These are phyloP conservation scores for Enteromius paludinosus DNA, from an alignment of 2,797 vertebrate species.

Conservation along the genomic window DNA sequence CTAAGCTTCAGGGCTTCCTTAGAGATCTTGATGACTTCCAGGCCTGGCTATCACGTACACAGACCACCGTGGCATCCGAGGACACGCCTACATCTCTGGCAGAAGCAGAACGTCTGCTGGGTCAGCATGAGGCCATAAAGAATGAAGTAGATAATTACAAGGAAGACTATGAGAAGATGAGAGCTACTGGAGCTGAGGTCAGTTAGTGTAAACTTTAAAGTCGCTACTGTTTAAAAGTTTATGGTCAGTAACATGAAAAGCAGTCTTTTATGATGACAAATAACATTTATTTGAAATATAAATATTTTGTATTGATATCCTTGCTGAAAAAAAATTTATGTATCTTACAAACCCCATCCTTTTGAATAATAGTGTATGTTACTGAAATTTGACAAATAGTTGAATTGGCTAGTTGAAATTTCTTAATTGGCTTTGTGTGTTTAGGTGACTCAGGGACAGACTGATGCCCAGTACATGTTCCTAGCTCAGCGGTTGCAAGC, in stretches of 20 bases:
- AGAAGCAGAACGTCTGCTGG: conserved; percentile 87
- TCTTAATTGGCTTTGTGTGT: conserved; percentile 13
- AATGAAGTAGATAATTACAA: conserved; percentile 92
- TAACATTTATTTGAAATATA: not conserved
- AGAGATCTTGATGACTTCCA: conserved; percentile 92
- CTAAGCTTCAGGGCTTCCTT: conserved; percentile 92
- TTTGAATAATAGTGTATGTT: not conserved
- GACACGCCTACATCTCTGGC: conserved; percentile 88
- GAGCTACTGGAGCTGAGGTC: conserved; percentile 88
- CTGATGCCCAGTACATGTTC: conserved; percentile 89
- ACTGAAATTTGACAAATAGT: not conserved
- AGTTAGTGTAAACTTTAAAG: not conserved
- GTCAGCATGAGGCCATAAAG: conserved; percentile 88
- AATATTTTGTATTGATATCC: too few relatives aligned
- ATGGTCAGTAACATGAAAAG: not conserved
- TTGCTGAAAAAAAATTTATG: not conserved
- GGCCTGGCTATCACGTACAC: conserved; percentile 91
- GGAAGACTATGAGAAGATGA: conserved; percentile 88
- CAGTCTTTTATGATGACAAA: not conserved
- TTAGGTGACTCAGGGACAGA: conserved; percentile 84
- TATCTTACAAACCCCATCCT: too few relatives aligned
- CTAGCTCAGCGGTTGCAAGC: conserved; percentile 90
- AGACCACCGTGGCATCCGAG: conserved; percentile 90
- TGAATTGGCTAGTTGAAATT: not conserved
- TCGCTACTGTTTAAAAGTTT: not conserved